Evolutionary conservation across 2,888 invertebrate species (phyloP).

Genomic region (Pyrocoelia pectoralis): DNA sequence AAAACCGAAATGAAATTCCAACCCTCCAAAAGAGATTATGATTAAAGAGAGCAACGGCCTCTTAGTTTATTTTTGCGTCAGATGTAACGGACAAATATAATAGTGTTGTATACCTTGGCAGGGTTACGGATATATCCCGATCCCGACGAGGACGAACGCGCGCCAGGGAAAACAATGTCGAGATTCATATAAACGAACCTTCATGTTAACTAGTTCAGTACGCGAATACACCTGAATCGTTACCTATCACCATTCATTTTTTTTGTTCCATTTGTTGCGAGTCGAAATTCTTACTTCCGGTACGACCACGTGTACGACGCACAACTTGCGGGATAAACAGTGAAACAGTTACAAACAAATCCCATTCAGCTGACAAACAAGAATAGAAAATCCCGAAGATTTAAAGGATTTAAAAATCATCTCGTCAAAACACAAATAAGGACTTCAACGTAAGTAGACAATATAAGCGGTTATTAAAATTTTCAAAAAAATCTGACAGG

Average conservation of each 20-base stretch:
- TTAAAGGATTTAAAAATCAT: conserved; percentile 6
- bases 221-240: conserved; percentile 36
- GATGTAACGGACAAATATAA: conserved; percentile 50
- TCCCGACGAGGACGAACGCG: conserved; percentile 46
- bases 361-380: conserved; percentile 11
- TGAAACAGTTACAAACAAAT: conserved; percentile 7
- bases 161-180: conserved; percentile 55
- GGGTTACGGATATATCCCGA: conserved; percentile 32
- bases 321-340: conserved; percentile 6
- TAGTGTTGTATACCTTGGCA: conserved; percentile 52
- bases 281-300: background rate
- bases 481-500: conserved; percentile 15
- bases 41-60: conserved; percentile 47
- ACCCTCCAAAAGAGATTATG: conserved; percentile 51
- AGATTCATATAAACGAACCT: conserved; percentile 49
- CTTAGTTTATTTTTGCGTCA: conserved; percentile 53
- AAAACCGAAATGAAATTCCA: conserved; percentile 49
- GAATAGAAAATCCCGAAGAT: background rate
- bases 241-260: background rate
- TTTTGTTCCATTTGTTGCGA: background rate
- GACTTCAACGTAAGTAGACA: conserved; percentile 11
- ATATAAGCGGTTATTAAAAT: conserved; percentile 2
- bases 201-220: conserved; percentile 49
- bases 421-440: background rate
- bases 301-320: conserved; percentile 4